Conservation (phyloP, 2,888 invertebrate species). For the Clunio marinus region DNA sequence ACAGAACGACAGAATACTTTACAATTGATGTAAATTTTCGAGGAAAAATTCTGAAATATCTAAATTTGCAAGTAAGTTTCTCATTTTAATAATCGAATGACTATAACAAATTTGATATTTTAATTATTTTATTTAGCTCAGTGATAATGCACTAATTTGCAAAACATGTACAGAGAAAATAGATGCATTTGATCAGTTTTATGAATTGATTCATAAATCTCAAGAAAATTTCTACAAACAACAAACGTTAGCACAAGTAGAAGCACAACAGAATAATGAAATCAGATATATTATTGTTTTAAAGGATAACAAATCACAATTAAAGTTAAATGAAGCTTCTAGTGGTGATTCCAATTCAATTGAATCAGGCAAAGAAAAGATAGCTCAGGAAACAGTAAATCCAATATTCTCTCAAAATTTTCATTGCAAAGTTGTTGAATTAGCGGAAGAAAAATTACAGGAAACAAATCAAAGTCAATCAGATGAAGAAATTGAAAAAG, state of each 20-base stretch:
- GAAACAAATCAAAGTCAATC: not conserved
- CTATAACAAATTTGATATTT: not conserved
- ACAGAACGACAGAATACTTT: conserved; percentile 29
- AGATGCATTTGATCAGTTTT: not conserved
- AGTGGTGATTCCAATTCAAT: not conserved
- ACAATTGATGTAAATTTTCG: conserved; percentile 37
- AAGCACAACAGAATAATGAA: not conserved
- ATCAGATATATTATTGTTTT: not conserved
- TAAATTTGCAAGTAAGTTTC: conserved; percentile 40
- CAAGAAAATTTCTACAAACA: not conserved
- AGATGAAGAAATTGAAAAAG: not conserved
- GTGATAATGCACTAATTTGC: conserved; percentile 37
- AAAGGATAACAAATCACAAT: not conserved
- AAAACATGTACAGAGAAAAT: not conserved
- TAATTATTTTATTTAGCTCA: conserved; percentile 40
- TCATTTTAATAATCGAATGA: not conserved
- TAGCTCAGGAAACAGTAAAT: no score
- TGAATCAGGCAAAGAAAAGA: not conserved
- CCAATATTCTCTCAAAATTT: no score
- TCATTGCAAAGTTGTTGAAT: not conserved
- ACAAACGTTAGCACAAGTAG: not conserved
- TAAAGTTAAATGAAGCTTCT: not conserved
- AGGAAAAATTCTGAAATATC: conserved; percentile 40
- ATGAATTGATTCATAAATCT: not conserved
- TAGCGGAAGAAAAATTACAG: not conserved